Base-by-base conservation (phyloP, 2,797 vertebrate genomes). In the Acanthiza pusilla region DNA sequence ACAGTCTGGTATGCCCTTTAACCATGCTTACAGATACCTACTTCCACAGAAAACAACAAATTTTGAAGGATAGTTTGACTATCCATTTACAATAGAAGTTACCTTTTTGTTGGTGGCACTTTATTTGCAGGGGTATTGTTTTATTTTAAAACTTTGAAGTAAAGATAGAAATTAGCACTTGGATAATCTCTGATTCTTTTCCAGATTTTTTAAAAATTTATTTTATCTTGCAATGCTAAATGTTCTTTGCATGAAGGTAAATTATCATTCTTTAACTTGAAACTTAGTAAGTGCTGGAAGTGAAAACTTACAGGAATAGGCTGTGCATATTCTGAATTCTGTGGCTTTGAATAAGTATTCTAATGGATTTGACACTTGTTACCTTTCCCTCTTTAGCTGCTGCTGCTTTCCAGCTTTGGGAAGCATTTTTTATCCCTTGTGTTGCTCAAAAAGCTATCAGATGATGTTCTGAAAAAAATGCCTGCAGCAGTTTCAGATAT, bases 41-140 rank as follows among this genome's bases (percentile, higher is more conserved):
- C 15, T 79, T 71, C 29, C 19, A 65, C 23, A 79, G 25, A 80
- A 85, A 38, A 67, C 11, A 74, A 40, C 23, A 77, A 79, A 61
- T 26, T n/a, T 57, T 83, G 36, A 48, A 67, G 27, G 21, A 32
- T 0, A 0, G 32, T 77, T 75, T 80, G 27, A 48, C 17, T 60
- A 18, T 27, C 10, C 7, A 6, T 63, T 82, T 63, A 42, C 26
- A 88, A 7, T 7, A 43, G 23, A 68, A 78, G 68, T 45, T 54
- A 30, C 3, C 2, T 54, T 77, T 71, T 60, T 62, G 10, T 71
- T 48, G 7, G 3, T 62, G 30, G 6, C 0, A 0, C 18, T 62
- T 71, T 55, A n/a, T 83, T 48, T 54, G 2, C 27, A 40, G 13
- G 2, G 2, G 3, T 50, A 14, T 17, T 57, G 27, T n/a, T 79